Evolutionary conservation across 2,797 vertebrate species (phyloP).

Genomic region (Muscicapa striata): DNA sequence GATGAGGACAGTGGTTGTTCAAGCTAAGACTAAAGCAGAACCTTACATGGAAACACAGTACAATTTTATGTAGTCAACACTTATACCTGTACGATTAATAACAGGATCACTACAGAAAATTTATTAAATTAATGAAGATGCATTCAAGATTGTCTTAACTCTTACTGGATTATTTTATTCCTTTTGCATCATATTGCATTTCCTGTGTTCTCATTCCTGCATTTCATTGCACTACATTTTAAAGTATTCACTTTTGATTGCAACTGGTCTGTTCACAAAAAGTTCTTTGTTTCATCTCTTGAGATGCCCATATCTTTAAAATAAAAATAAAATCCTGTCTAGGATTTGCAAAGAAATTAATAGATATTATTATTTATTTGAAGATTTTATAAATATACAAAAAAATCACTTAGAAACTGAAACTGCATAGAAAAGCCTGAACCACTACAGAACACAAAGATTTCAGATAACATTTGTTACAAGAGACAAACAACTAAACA

Average conservation of each 20-base stretch:
- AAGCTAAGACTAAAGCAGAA: not conserved
- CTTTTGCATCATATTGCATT: not conserved
- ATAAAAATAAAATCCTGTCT: not conserved
- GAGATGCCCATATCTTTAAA: not conserved
- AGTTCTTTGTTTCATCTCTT: not conserved
- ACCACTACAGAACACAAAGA: not conserved
- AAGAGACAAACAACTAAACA: not conserved
- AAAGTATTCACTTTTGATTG: not conserved
- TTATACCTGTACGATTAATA: not conserved
- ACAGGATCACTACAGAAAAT: not conserved
- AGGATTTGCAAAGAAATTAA: not conserved
- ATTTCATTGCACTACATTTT: not conserved
- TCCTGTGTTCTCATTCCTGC: not conserved
- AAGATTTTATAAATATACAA: not conserved
- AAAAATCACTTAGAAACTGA: not conserved
- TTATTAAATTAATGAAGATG: not conserved
- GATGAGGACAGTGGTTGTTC: accelerated
- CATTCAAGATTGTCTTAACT: not conserved
- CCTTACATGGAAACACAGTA: accelerated
- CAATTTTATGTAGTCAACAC: not conserved
- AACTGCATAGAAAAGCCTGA: not conserved
- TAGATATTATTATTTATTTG: not conserved
- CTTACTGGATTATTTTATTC: not conserved
- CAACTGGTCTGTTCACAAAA: not conserved
- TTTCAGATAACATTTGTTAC: not conserved